phyloP scores from a whole-genome alignment of 2,888 invertebrate species.

The Nycteola revayana region DNA sequence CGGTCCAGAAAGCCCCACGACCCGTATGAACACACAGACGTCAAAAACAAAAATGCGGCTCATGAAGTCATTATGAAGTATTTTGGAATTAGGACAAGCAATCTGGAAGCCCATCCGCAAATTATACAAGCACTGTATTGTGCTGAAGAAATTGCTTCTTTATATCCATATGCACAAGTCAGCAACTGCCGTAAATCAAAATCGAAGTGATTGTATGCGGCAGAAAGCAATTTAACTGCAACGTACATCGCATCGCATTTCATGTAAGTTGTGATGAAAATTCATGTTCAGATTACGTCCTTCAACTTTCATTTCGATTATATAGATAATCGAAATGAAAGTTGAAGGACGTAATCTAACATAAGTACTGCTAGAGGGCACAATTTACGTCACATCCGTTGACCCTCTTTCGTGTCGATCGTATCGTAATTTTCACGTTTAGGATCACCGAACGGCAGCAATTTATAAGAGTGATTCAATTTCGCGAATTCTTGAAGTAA shows the following conservation, averaged over 20 bases:
- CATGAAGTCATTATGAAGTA: conserved; percentile 24
- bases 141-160: conserved; percentile 10
- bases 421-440: conserved; percentile 38
- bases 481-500: background rate
- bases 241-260: background rate
- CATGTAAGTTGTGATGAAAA: background rate
- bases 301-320: too few species aligned
- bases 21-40: background rate
- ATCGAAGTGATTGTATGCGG: conserved; percentile 7
- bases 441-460: conserved; percentile 13
- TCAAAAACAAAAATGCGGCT: conserved; percentile 17
- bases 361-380: conserved; percentile 7
- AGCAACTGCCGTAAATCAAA: conserved; percentile 7
- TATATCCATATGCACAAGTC: conserved; percentile 11
- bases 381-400: conserved; percentile 49
- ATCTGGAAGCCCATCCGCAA: conserved; percentile 29
- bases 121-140: conserved; percentile 19
- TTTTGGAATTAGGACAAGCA: conserved; percentile 34
- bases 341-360: conserved; percentile 3
- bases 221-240: conserved; percentile 9
- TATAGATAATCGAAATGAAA: conserved; percentile 1
- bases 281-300: too few species aligned
- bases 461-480: background rate
- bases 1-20: too few species aligned
- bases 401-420: conserved; percentile 41